Conservation (phyloP, 2,113 vertebrate species). For the Vireo altiloquus region DNA sequence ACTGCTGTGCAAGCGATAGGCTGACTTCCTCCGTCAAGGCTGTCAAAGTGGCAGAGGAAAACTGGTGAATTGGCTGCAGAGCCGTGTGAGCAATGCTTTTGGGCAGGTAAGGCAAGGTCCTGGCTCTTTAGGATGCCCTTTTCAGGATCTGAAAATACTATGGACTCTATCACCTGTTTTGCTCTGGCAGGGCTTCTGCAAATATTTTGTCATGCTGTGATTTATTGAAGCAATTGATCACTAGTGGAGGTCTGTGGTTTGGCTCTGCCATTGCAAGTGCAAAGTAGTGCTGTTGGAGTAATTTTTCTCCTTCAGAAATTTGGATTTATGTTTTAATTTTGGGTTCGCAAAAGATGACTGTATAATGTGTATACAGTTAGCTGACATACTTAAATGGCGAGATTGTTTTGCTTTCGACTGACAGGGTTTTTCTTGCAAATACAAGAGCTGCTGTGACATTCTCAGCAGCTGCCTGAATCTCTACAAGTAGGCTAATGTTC, state of each 20-base stretch:
- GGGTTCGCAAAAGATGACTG: not conserved
- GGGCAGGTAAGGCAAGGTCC: not conserved
- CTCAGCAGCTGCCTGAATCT: constrained; percentile 3
- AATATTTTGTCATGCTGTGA: not conserved
- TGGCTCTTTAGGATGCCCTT: not conserved
- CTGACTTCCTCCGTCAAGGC: not conserved
- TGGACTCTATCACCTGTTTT: not conserved
- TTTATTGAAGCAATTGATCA: not conserved
- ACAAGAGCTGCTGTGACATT: constrained; percentile 24
- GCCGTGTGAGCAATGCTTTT: not conserved
- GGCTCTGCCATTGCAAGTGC: not conserved
- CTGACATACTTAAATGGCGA: not conserved
- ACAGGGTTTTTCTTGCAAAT: not conserved
- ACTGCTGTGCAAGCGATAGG: not conserved
- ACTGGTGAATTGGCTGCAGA: not conserved
- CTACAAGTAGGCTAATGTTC: constrained; percentile 18
- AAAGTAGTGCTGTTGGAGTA: not conserved
- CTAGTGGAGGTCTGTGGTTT: not conserved
- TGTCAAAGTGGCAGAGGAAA: not conserved
- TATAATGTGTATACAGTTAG: not conserved
- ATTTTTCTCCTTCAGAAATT: not conserved
- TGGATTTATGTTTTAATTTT: not conserved
- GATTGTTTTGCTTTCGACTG: constrained; percentile 7
- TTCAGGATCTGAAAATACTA: not conserved
- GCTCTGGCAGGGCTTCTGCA: not conserved